Evolutionary conservation across 2,113 vertebrate genomes (phyloP), one percentile per base, ranked within the genome.

Genomic region (Anser brachyrhynchus): DNA sequence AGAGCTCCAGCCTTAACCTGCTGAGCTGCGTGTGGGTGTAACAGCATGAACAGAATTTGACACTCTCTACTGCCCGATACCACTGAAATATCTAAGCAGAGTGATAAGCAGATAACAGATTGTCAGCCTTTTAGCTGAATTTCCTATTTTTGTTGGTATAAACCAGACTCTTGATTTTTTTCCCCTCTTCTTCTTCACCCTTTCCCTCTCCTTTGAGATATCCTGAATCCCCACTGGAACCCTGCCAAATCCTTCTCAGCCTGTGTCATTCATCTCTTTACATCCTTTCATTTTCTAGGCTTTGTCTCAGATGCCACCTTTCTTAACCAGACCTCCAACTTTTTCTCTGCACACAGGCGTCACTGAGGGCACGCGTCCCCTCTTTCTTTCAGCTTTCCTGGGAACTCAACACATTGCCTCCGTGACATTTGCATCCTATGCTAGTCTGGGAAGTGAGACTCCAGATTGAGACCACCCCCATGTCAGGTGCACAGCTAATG

Each of bases 81-180:
- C 93, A 92, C 89, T 92, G 90, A 96, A 94, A 95, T 97, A 96
- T 93, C 95, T 95, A 87, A 87, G 92, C 84, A 87, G 95, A 97
- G 80, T 94, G 96, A 95, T 96, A 96, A 96, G 95, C 92, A 94
- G 93, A 96, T 97, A 97, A 96, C 96, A 96, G 92, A 97, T 96
- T 97, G 96, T 97, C 95, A 96, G 93, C 96, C 95, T 97, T 96
- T 97, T 97, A 95, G 96, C 92, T 96, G 93, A 96, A 96, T 97
- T 96, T 95, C 95, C 95, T 93, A 92, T 95, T 97, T 97, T 94
- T 84, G 84, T 94, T 94, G 74, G 77, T 96, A 87, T 87, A 96
- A 96, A 96, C 89, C 89, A 96, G 86, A 95, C 44, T 97, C 73
- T 84, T 89, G 65, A 22, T 89, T 67, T 70, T 10, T 1, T 2